These are phyloP conservation scores for Cataglyphis livida DNA, from an alignment of 2,888 invertebrate genomes.

Conservation along the genomic window DNA sequence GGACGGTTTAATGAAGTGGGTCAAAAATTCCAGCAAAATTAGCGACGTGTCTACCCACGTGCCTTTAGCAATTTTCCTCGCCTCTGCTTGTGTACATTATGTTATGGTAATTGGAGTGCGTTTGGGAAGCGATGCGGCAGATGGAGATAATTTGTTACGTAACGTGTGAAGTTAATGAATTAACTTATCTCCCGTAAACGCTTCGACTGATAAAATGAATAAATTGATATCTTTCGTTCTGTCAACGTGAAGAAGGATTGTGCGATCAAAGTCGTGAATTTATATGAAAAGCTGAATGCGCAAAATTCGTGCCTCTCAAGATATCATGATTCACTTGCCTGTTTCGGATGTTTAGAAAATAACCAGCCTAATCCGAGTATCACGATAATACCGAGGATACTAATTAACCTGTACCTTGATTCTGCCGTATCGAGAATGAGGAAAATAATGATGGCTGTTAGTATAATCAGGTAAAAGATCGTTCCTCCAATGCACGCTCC, in stretches of 20 bases:
- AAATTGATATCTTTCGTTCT: neutral
- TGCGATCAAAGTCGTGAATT: neutral
- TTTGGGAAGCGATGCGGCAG: conserved; percentile 27
- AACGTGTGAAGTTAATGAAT: conserved; percentile 25
- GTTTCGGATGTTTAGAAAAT: conserved; percentile 88
- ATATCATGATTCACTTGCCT: conserved; percentile 83
- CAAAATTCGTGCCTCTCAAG: neutral
- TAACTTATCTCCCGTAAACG: neutral
- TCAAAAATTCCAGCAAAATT: conserved; percentile 54
- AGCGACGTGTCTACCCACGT: conserved; percentile 46
- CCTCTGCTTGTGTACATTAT: conserved; percentile 8
- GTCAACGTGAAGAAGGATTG: neutral
- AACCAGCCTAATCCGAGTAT: conserved; percentile 89
- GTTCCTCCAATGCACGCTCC: conserved; percentile 82
- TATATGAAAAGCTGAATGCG: neutral
- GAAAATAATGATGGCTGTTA: conserved; percentile 87
- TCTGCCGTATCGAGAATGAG: conserved; percentile 89
- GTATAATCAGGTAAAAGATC: conserved; percentile 84
- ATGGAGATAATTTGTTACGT: conserved; percentile 42
- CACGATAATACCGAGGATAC: conserved; percentile 89
- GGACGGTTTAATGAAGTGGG: conserved; percentile 37
- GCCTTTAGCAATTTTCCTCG: conserved; percentile 8
- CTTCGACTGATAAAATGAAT: neutral
- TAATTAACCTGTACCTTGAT: conserved; percentile 88
- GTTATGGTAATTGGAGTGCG: conserved; percentile 48